Conservation (phyloP, 1,140 invertebrate species). For the Ephestia elutella region DNA sequence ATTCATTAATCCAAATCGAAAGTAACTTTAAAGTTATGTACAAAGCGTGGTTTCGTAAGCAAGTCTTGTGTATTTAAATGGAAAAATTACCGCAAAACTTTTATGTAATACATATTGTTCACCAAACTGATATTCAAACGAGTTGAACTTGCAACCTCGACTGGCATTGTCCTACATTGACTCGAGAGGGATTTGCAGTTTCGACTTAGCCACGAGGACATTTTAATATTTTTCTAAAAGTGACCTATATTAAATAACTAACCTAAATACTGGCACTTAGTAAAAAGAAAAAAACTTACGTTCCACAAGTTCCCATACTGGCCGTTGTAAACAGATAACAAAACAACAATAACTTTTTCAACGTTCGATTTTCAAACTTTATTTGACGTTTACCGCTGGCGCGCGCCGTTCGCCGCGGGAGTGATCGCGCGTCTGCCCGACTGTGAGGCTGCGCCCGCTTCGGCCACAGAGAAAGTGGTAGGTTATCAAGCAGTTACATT, state of each 20-base stretch:
- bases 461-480: conserved; percentile 61
- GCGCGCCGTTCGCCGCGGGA: conserved; percentile 45
- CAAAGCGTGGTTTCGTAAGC: not conserved
- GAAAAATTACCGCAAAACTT: not conserved
- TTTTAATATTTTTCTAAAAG: conserved; percentile 10
- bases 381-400: conserved; percentile 29
- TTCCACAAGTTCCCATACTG: conserved; percentile 54
- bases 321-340: conserved; percentile 26
- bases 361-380: conserved; percentile 41
- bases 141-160: conserved; percentile 33
- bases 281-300: conserved; percentile 42
- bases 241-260: conserved; percentile 9
- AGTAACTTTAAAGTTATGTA: not conserved
- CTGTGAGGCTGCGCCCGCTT: conserved; percentile 39
- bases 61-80: not conserved
- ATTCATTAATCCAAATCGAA: not conserved
- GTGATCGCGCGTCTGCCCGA: conserved; percentile 40
- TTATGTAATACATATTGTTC: conserved; percentile 4
- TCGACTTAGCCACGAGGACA: conserved; percentile 17
- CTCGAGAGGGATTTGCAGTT: conserved; percentile 31
- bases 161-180: conserved; percentile 50
- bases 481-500: conserved; percentile 71
- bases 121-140: not conserved
- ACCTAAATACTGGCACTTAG: conserved; percentile 5
- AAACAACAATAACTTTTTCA: conserved; percentile 39